Evolutionary conservation across 2,113 vertebrate genomes (phyloP), one percentile per base, ranked within the genome.

Genomic region (Brachionichthys hirsutus): DNA sequence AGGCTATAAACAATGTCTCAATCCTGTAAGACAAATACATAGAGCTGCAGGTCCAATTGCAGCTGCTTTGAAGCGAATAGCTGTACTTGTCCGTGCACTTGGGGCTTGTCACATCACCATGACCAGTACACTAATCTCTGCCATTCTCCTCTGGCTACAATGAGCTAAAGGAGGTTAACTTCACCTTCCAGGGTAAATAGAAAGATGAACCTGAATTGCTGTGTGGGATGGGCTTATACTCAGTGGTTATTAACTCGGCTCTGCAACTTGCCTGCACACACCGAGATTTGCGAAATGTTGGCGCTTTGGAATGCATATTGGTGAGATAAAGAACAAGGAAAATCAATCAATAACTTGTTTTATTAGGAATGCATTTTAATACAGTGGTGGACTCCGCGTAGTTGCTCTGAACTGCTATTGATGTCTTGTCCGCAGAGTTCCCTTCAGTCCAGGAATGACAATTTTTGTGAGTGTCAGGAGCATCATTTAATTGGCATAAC

Each of bases 121-220:
- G 82, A 83, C 84, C 84, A 83, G 80, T 59, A 79, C 84, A 83
- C 75, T 84, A 84, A 87, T 87, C 83, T 85, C 63, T 78, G 70
- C 78, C 67, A 61, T 77, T 84, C 71, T 85, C 82, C 77, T 85
- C 79, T 84, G 82, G 77, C 73, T 80, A 84, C 79, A 86, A 75
- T 75, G 77, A 85, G 72, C 80, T 82, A 60, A 83, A 84, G 84
- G 86, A 85, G 83, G 84, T 85, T 85, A 85, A 87, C 77, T 83
- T 85, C 76, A 88, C 84, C 84, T 88, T 82, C 79, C 70, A 83
- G 83, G 70, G 77, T 83, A 83, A 88, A 84, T 83, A 82, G 69
- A 87, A 84, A 73, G 78, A 85, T 84, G 65, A 85, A 80, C 73
- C 73, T 45, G 54, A 77, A 68, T 82, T 59, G 54, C 67, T 70